A percentile compares a stretch with the other conserved stretches of the same genome.
Evolutionary conservation across 2,888 invertebrate species (phyloP).

Genomic region (Vanessa cardui): DNA sequence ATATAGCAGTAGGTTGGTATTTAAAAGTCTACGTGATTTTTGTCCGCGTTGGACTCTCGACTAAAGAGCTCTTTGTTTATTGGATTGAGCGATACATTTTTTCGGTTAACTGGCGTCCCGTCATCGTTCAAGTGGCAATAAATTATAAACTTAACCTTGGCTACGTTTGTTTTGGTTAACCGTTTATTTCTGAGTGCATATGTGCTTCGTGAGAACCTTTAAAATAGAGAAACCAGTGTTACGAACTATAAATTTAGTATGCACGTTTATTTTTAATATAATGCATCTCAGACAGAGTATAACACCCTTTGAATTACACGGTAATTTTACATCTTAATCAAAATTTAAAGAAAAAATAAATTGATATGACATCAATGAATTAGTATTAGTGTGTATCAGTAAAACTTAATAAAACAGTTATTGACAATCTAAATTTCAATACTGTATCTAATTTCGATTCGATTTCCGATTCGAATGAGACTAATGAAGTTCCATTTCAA

Average conservation of each 20-base stretch:
- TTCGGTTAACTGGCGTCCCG: slow-evolving; percentile 61
- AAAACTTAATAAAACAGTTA: slow-evolving; percentile 14
- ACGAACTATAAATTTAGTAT: slow-evolving; percentile 19
- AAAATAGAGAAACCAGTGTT: slow-evolving; percentile 32
- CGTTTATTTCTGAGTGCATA: slow-evolving; percentile 61
- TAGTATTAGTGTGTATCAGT: neutral
- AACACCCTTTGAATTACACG: neutral
- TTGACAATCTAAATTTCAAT: slow-evolving; percentile 43
- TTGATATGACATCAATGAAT: too few species aligned
- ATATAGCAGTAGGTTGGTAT: slow-evolving; percentile 9
- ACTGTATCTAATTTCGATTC: slow-evolving; percentile 52
- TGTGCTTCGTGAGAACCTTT: slow-evolving; percentile 73
- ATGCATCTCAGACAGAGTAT: slow-evolving; percentile 10
- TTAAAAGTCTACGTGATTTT: slow-evolving; percentile 23
- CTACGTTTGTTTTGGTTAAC: slow-evolving; percentile 73
- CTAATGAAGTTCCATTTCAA: slow-evolving; percentile 52
- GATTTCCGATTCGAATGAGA: slow-evolving; percentile 50
- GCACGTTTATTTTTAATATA: slow-evolving; percentile 28
- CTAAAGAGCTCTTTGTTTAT: slow-evolving; percentile 65
- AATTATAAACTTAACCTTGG: slow-evolving; percentile 80
- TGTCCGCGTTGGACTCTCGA: slow-evolving; percentile 37
- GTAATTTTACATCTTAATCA: too few species aligned
- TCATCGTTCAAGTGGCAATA: slow-evolving; percentile 75
- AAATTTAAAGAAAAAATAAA: neutral
- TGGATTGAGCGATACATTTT: slow-evolving; percentile 58